phyloP scores from a whole-genome alignment of 2,797 vertebrate species.

The Capromys pilorides region DNA sequence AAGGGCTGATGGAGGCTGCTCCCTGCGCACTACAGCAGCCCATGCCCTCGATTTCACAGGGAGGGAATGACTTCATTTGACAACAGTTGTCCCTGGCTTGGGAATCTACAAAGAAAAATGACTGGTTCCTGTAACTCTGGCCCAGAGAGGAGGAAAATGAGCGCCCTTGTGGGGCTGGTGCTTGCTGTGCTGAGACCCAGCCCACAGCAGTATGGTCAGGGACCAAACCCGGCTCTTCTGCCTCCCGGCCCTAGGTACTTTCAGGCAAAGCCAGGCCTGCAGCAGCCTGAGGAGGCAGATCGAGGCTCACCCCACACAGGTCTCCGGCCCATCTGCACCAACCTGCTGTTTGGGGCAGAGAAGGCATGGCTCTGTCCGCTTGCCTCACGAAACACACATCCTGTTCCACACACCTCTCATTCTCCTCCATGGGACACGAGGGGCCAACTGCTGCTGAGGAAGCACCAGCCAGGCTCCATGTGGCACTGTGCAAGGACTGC shows the following conservation, averaged over 20 bases:
- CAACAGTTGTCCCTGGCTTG: background rate
- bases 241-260: background rate
- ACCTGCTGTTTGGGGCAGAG: background rate
- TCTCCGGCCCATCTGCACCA: background rate
- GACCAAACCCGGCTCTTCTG: background rate
- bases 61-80: background rate
- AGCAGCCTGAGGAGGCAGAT: background rate
- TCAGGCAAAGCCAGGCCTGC: background rate
- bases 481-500: background rate
- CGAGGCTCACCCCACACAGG: fast-evolving
- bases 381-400: background rate
- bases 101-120: background rate
- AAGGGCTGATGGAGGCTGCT: background rate
- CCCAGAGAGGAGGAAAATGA: background rate
- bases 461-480: background rate
- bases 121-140: background rate
- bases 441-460: background rate
- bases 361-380: background rate
- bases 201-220: background rate
- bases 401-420: background rate
- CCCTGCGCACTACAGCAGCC: fast-evolving
- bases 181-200: background rate
- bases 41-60: background rate
- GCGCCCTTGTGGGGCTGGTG: background rate
- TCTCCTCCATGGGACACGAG: background rate